Evolutionary conservation across 2,888 invertebrate genomes (phyloP).

Genomic region (Platynereis dumerilii): DNA sequence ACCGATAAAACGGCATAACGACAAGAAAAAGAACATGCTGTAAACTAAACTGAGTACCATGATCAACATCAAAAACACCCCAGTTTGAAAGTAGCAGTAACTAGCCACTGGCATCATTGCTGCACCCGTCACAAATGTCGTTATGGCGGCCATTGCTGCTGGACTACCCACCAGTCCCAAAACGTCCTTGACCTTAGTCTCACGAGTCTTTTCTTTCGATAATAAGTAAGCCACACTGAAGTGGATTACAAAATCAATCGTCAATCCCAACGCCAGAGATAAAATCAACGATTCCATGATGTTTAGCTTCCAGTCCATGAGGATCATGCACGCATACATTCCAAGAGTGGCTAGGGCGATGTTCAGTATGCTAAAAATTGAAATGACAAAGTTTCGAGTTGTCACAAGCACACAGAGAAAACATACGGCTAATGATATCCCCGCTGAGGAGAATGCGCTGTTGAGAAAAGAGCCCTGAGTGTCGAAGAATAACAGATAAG

Average conservation of each 20-base stretch:
- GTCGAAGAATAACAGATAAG: neutral
- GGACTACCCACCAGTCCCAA: neutral
- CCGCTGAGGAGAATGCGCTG: neutral
- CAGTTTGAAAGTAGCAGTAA: neutral
- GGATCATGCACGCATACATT: neutral
- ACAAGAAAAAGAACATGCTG: neutral
- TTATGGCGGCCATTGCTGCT: neutral
- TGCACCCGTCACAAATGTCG: neutral
- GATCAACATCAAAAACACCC: conserved; percentile 1
- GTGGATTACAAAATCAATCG: conserved; percentile 3
- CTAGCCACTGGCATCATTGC: neutral
- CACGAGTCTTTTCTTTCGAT: neutral
- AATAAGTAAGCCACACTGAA: conserved; percentile 2
- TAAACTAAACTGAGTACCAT: neutral
- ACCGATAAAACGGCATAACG: neutral
- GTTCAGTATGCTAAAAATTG: neutral
- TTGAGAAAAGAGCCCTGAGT: neutral
- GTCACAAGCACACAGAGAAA: neutral
- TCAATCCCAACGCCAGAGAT: neutral
- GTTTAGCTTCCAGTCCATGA: conserved; percentile 2
- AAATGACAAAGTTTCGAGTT: neutral
- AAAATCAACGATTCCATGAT: neutral
- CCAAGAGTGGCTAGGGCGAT: neutral
- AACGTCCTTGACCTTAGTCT: neutral
- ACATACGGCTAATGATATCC: neutral